Base-by-base conservation (phyloP, 2,113 vertebrate species). In the Bubo blakistoni region DNA sequence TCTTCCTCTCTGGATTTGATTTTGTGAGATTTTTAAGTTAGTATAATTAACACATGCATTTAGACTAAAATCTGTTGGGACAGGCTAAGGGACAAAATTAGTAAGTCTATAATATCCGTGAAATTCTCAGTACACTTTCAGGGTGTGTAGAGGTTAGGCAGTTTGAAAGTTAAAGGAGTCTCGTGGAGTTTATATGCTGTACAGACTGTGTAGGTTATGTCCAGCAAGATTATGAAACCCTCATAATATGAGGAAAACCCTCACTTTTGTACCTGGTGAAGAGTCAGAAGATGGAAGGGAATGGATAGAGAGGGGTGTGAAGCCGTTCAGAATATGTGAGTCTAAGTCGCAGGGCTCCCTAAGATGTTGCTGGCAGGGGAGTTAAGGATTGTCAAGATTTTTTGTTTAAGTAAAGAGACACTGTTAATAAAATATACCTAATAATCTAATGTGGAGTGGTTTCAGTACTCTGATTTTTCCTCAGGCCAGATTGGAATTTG, bases 391-490 rank as follows among this genome's bases (percentile, higher is more conserved):
- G 21, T 36, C 2, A 13, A 76, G 34, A 5, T 6, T n/a, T 73
- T 92, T 74, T 74, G 29, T 85, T 95, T 86, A 79, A 58, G 16
- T 77, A 95, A 86, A 92, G 54, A 95, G 52, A 58, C n/a, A n/a
- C 57, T n/a, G 51, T 70, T 95, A 94, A 70, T 93, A 94, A 93
- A 92, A 86, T 91, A 90, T 44, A 94, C 67, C 32, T 86, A 91
- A 92, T 96, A 93, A 82, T 67, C 54, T 88, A 70, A 51, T 59
- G 29, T 65, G 40, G 57, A 92, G 36, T 65, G 44, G 92, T 88
- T 97, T 96, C 88, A 90, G 70, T 81, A 76, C 74, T 94, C 69
- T 88, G 77, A 95, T 87, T 96, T 98, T 97, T 94, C 80, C 80
- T 93, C 58, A 61, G 74, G 76, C 88, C 79, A 88, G 88, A 92